phyloP scores from a whole-genome alignment of 1,140 invertebrate species.

The Tetragonula clypearis region DNA sequence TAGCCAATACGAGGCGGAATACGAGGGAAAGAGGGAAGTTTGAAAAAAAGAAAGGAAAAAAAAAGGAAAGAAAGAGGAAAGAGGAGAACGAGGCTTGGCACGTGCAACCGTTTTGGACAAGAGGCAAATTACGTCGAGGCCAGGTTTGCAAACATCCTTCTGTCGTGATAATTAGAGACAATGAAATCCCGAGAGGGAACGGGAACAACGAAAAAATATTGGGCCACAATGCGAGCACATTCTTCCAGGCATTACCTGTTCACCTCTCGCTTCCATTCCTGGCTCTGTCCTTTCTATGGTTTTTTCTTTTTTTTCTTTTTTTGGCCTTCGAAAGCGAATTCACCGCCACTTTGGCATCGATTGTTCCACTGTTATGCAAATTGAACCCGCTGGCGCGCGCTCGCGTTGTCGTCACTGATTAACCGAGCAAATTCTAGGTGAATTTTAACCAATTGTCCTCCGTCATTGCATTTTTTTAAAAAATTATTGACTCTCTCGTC shows the following conservation, averaged over 20 bases:
- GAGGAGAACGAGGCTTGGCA: slow-evolving; percentile 13
- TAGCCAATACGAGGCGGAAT: not conserved
- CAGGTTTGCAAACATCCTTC: slow-evolving; percentile 61
- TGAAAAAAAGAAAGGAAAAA: not conserved
- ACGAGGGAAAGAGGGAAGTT: not conserved
- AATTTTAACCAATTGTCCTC: not conserved
- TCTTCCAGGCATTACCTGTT: slow-evolving; percentile 29
- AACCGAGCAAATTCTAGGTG: not conserved
- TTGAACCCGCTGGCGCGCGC: not conserved
- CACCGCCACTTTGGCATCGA: slow-evolving; percentile 29
- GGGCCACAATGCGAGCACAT: slow-evolving; percentile 33
- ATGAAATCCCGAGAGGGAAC: not conserved
- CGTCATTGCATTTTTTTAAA: not conserved
- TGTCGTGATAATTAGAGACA: slow-evolving; percentile 14
- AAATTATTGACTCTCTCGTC: not conserved
- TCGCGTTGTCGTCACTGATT: not conserved
- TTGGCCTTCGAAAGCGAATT: slow-evolving; percentile 15
- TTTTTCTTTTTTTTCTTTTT: not conserved
- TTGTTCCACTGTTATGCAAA: slow-evolving; percentile 34
- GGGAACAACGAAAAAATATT: slow-evolving; percentile 48
- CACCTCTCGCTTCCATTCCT: not conserved
- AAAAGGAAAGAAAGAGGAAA: not conserved
- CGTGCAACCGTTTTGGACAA: slow-evolving; percentile 43
- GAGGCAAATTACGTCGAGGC: slow-evolving; percentile 48
- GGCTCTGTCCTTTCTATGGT: not conserved